A percentile compares a stretch with the other conserved stretches of the same genome.
These are phyloP conservation scores for Acanthurus leucopareius DNA, from an alignment of 2,797 vertebrate genomes.

Conservation along the genomic window DNA sequence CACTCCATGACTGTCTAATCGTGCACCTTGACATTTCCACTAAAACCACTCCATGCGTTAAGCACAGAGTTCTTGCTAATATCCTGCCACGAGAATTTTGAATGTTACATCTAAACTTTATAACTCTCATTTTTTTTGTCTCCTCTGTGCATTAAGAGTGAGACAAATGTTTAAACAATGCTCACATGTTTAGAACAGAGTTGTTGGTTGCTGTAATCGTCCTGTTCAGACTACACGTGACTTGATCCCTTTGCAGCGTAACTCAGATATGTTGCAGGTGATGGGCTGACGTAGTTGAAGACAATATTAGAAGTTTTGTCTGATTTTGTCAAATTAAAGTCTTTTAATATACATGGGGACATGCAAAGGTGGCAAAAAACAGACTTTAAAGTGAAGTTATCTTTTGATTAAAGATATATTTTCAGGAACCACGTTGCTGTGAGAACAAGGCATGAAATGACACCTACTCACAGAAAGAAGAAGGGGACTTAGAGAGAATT, in stretches of 20 bases:
- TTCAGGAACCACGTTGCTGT: neutral
- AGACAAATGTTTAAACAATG: neutral
- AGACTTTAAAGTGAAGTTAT: neutral
- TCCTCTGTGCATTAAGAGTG: neutral
- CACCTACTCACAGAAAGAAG: neutral
- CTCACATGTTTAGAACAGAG: neutral
- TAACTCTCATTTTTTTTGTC: neutral
- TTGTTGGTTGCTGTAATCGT: neutral
- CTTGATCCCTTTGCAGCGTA: neutral
- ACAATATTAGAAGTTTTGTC: no score
- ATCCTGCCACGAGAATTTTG: slow-evolving; percentile 20
- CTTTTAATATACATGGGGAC: neutral
- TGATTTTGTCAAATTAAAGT: neutral
- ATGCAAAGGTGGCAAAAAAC: neutral
- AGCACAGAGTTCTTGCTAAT: neutral
- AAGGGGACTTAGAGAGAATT: neutral
- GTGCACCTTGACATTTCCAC: slow-evolving; percentile 58
- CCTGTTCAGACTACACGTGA: neutral
- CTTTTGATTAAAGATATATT: neutral
- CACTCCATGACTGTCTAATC: neutral
- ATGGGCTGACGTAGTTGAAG: no score
- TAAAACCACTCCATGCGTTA: slow-evolving; percentile 41
- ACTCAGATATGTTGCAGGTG: neutral
- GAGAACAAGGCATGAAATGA: neutral
- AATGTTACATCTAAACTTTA: no score